Conservation (phyloP, 2,888 invertebrate genomes). For the Oconnorella tubifera region DNA sequence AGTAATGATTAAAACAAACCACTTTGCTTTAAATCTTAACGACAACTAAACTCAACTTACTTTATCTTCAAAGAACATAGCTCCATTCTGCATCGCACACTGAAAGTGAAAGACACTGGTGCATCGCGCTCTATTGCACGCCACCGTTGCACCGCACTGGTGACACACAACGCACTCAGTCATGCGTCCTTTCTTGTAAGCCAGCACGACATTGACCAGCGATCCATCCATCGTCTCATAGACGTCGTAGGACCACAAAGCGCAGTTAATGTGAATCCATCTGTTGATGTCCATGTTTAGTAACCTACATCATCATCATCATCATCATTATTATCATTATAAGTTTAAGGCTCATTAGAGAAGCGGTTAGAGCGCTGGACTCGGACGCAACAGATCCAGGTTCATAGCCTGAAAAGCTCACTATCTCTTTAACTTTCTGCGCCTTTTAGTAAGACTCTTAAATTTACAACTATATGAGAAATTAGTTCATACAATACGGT, state of each 20-base stretch:
- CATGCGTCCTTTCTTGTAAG: slow-evolving; percentile 72
- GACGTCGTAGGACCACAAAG: slow-evolving; percentile 94
- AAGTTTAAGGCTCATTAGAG: too few species aligned
- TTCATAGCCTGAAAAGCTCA: background rate
- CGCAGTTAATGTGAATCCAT: slow-evolving; percentile 98
- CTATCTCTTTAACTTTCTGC: background rate
- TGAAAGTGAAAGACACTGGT: slow-evolving; percentile 86
- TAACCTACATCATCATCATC: slow-evolving; percentile 60
- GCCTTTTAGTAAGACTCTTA: too few species aligned
- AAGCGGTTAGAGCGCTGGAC: too few species aligned
- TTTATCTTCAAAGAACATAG: slow-evolving; percentile 96
- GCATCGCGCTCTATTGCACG: slow-evolving; percentile 78
- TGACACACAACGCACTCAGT: slow-evolving; percentile 75
- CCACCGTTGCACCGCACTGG: slow-evolving; percentile 82
- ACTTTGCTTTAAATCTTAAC: too few species aligned
- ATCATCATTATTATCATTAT: background rate
- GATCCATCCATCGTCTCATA: slow-evolving; percentile 96
- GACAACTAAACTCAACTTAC: too few species aligned
- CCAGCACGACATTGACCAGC: slow-evolving; percentile 86
- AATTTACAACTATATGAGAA: too few species aligned
- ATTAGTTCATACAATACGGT: too few species aligned
- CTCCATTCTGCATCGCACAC: slow-evolving; percentile 88
- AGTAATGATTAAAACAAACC: too few species aligned
- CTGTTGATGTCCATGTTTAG: slow-evolving; percentile 95
- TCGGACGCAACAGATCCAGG: too few species aligned